Evolutionary conservation across 1,140 invertebrate species (phyloP).

Genomic region (Diachasmimorpha longicaudata): DNA sequence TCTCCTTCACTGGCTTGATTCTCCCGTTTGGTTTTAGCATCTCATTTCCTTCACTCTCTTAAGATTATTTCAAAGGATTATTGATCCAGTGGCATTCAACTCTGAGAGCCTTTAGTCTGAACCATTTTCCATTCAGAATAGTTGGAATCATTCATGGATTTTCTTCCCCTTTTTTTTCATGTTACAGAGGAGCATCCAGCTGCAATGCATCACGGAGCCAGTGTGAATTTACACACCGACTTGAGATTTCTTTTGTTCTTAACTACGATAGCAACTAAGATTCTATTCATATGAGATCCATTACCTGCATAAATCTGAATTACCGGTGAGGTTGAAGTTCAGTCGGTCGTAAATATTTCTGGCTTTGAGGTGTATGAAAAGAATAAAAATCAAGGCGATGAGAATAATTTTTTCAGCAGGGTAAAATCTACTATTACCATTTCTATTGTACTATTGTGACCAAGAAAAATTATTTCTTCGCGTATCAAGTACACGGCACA

Average conservation of each 20-base stretch:
- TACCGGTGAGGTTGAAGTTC: neutral
- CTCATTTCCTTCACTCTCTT: neutral
- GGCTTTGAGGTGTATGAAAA: neutral
- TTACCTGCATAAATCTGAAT: slow-evolving; percentile 5
- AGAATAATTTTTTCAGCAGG: slow-evolving; percentile 42
- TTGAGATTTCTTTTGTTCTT: slow-evolving; percentile 44
- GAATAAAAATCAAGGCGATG: neutral
- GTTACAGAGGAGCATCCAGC: slow-evolving; percentile 62
- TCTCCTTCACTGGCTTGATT: neutral
- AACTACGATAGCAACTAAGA: slow-evolving; percentile 44
- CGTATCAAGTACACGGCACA: slow-evolving; percentile 33
- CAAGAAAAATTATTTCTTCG: slow-evolving; percentile 32
- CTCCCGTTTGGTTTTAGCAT: neutral
- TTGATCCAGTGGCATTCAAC: neutral
- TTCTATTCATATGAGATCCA: slow-evolving; percentile 35
- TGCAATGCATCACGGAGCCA: slow-evolving; percentile 62
- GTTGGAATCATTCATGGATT: neutral
- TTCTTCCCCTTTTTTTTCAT: slow-evolving; percentile 32
- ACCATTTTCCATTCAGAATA: neutral
- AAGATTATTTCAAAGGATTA: neutral
- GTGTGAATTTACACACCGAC: slow-evolving; percentile 43
- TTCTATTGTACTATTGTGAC: slow-evolving; percentile 48
- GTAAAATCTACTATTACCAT: slow-evolving; percentile 46
- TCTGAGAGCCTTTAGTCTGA: neutral
- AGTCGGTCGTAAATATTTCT: neutral